Percentiles rank a stretch among this genome's conserved stretches.
Evolutionary conservation across 1,140 invertebrate genomes (phyloP).

Genomic region (Laupala kohalensis): DNA sequence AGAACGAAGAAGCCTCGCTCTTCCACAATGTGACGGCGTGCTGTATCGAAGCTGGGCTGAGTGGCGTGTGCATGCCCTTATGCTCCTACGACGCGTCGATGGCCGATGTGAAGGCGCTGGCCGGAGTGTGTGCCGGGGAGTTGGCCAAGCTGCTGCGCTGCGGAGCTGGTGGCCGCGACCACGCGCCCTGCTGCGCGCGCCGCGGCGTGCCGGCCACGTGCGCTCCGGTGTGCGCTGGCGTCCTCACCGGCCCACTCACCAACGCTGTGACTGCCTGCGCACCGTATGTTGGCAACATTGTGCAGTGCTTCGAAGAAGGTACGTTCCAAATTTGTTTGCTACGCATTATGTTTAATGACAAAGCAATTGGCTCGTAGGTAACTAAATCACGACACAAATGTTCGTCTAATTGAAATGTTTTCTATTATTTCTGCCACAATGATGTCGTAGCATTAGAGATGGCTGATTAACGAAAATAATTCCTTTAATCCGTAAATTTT

Average conservation of each 20-base stretch:
- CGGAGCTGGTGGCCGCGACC: slow-evolving; percentile 59
- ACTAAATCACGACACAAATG: no score
- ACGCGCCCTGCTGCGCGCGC: slow-evolving; percentile 54
- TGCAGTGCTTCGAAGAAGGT: slow-evolving; percentile 77
- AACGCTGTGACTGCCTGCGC: slow-evolving; percentile 47
- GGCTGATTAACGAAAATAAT: no score
- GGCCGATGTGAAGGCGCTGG: slow-evolving; percentile 54
- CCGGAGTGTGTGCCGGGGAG: slow-evolving; percentile 45
- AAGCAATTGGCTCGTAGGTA: no score
- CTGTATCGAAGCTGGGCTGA: slow-evolving; percentile 53
- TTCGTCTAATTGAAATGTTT: no score
- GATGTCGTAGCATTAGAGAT: no score
- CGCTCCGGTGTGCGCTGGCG: slow-evolving; percentile 57
- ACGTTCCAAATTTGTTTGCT: no score
- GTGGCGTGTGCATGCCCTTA: slow-evolving; percentile 59
- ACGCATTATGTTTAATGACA: no score
- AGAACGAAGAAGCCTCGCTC: slow-evolving; percentile 32
- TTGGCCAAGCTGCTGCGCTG: slow-evolving; percentile 53
- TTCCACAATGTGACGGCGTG: slow-evolving; percentile 65
- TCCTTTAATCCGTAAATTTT: no score
- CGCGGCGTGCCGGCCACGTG: slow-evolving; percentile 58
- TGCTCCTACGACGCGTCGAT: slow-evolving; percentile 69
- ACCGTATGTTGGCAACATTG: slow-evolving; percentile 67
- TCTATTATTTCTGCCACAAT: no score
- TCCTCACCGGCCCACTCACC: slow-evolving; percentile 36